These are phyloP conservation scores for Euura lappo DNA, from an alignment of 1,140 invertebrate genomes.

Conservation along the genomic window DNA sequence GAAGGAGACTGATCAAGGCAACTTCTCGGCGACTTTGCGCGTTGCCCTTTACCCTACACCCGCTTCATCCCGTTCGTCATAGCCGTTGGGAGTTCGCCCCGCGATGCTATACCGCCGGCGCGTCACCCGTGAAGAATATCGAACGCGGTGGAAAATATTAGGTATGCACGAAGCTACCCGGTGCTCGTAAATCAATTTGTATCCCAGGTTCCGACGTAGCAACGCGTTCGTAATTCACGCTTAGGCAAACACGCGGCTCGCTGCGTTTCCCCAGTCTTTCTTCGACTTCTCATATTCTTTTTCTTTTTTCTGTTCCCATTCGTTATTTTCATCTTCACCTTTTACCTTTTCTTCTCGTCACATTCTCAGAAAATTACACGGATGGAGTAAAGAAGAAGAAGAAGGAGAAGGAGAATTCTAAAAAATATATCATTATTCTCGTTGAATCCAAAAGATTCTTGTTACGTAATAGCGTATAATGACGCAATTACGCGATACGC, in stretches of 20 bases:
- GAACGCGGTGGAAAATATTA: constrained; percentile 38
- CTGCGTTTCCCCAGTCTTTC: background rate
- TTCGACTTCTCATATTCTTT: background rate
- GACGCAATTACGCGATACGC: no score
- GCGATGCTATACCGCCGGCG: constrained; percentile 17
- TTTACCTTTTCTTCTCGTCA: background rate
- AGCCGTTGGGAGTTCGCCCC: constrained; percentile 24
- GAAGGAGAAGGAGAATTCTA: no score
- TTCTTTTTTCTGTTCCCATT: background rate
- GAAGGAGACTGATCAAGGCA: no score
- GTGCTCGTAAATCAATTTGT: constrained; percentile 57
- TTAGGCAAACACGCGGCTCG: constrained; percentile 45
- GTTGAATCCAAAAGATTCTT: no score
- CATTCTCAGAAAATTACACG: no score
- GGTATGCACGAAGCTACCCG: constrained; percentile 46
- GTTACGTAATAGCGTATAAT: no score
- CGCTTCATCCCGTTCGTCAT: background rate
- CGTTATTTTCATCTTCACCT: background rate
- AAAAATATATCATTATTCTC: no score
- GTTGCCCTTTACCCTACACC: no score
- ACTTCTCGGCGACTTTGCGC: no score
- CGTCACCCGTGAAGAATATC: constrained; percentile 18
- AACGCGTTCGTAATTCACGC: constrained; percentile 58
- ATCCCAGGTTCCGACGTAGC: constrained; percentile 37
- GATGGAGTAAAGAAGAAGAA: no score